Base-by-base conservation (phyloP, 1,140 invertebrate species). In the Leguminivora glycinivorella region DNA sequence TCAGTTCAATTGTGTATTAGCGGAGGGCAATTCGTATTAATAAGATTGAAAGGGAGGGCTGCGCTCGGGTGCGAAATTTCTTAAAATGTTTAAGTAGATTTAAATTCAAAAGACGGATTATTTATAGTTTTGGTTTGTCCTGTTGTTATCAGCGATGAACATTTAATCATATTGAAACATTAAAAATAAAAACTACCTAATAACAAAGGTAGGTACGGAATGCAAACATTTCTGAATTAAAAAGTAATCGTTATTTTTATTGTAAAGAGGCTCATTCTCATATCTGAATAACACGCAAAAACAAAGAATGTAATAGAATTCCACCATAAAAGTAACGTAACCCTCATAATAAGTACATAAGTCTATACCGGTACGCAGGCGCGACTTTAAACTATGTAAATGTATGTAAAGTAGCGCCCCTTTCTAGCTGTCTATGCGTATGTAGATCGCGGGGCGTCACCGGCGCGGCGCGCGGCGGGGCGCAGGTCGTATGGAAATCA, bases 1-100 rank as follows among this genome's bases (percentile, higher is more conserved):
- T 63, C 58, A 63, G 58, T 63, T 63, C 58, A 63, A 63, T 63
- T 63, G 58, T 63, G 58, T 63, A 63, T 63, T 63, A 63, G 58
- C 58, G 58, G 58, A 63, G 58, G 58, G 58, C 58, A 63, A 63
- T 63, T 63, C 58, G 58, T 63, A 63, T 63, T 63, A 63, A 63
- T 63, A 63, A 63, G 58, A 63, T 63, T 63, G 26, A 63, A 43
- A 63, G 58, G 58, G 58, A 63, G 25, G 25, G 58, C 26, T 63
- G 25, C 25, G 34, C 4, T 9, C 56, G 58, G 58, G 58, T 31
- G 58, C 25, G 26, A 63, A 63, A 63, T 60, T 63, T 63, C 29
- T 34, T 34, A 17, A 63, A 63, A 63, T 63, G 58, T 63, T 63
- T 31, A 31, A n/a, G 56, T 26, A 60, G 14, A 6, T 14, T 60